Evolutionary conservation across 64 coral and sea anemone species (phyloP).

Genomic region (Stichodactyla mertensii): DNA sequence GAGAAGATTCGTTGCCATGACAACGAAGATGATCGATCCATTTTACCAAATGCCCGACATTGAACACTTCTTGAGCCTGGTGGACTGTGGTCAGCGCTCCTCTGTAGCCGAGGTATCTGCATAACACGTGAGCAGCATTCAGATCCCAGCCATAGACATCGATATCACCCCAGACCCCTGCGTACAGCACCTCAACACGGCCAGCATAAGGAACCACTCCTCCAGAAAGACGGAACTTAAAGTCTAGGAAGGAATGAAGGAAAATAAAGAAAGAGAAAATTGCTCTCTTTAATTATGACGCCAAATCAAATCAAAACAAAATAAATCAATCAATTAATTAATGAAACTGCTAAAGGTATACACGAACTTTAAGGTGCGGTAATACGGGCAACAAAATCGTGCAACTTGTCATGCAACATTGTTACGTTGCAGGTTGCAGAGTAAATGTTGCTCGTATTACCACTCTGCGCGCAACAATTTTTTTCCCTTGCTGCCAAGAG

Average conservation of each 20-base stretch:
- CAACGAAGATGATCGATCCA: slow-evolving; percentile 40
- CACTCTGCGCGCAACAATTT: too few relatives aligned
- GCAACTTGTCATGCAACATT: too few relatives aligned
- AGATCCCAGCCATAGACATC: slow-evolving; percentile 38
- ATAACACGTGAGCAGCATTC: slow-evolving; percentile 22
- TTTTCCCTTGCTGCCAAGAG: too few relatives aligned
- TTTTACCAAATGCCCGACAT: neutral
- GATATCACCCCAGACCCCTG: slow-evolving; percentile 58
- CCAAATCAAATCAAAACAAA: too few relatives aligned
- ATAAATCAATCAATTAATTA: too few relatives aligned
- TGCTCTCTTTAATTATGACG: too few relatives aligned
- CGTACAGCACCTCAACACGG: slow-evolving; percentile 43
- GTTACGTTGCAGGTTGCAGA: too few relatives aligned
- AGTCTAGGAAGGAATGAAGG: neutral
- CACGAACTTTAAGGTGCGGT: too few relatives aligned
- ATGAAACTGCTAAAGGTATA: too few relatives aligned
- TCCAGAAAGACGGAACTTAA: slow-evolving; percentile 12
- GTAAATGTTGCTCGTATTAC: too few relatives aligned
- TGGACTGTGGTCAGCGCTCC: slow-evolving; percentile 26
- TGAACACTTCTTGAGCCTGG: neutral
- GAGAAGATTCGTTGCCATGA: slow-evolving; percentile 29
- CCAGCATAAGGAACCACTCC: slow-evolving; percentile 38
- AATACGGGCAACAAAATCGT: too few relatives aligned
- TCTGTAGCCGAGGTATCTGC: slow-evolving; percentile 19
- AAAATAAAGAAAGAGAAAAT: too few relatives aligned